A percentile compares a stretch with the other conserved stretches of the same genome.
Conservation (phyloP, 2,888 invertebrate genomes). For the Loripinus fragilis region DNA sequence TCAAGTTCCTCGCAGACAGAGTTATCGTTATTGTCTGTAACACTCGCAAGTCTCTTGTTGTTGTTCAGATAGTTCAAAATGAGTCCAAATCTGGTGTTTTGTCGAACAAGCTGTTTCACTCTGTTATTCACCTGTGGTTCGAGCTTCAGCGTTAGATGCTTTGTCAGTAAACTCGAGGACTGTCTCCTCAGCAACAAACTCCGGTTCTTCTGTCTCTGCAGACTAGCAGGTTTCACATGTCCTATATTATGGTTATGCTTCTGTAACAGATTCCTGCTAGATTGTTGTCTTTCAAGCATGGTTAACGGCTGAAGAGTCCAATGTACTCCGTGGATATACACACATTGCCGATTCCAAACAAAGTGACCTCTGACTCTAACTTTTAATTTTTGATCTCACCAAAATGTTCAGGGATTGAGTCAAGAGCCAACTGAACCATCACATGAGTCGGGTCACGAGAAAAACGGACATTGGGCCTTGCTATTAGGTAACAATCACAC, state of each 20-base stretch:
- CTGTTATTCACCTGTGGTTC: neutral
- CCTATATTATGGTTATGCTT: conserved; percentile 24
- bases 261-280: conserved; percentile 30
- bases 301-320: neutral
- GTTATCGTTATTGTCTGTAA: neutral
- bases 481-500: too few species aligned
- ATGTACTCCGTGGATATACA: too few species aligned
- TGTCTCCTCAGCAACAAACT: conserved; percentile 19
- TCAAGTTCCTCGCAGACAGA: conserved; percentile 46
- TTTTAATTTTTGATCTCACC: too few species aligned
- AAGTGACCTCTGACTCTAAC: too few species aligned
- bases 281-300: conserved; percentile 49
- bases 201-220: conserved; percentile 44
- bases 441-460: too few species aligned
- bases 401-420: too few species aligned
- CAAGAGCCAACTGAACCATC: too few species aligned
- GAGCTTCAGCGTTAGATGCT: neutral
- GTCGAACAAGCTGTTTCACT: conserved; percentile 40
- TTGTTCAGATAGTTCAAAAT: conserved; percentile 42
- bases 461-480: too few species aligned
- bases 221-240: conserved; percentile 19
- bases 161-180: conserved; percentile 13
- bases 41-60: neutral
- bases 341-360: too few species aligned
- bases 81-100: conserved; percentile 52